Evolutionary conservation across 2,888 invertebrate species (phyloP), one percentile per base, ranked within the genome.

Genomic region (Clistopyga incitator): DNA sequence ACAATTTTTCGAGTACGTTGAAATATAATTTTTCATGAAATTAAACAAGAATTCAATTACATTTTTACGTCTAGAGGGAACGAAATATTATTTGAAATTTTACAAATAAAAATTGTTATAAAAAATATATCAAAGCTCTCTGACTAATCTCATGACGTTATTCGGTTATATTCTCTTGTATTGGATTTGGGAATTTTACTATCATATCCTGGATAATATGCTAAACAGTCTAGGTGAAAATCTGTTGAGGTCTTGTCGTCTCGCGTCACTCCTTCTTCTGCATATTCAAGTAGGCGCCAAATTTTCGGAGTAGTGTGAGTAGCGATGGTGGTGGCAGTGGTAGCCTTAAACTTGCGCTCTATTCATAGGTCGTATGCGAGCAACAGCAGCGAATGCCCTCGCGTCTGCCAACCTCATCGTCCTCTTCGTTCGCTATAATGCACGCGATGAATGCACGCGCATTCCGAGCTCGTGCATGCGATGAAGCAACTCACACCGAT

Each of bases 341-440:
- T 68, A 59, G 87, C 88, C 88, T 90, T 89, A 90, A 90, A 90
- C 89, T 89, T 89, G 88, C 86, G 84, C 84, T 83, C 89, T 89
- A 90, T 90, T 90, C 90, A 90, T 89, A 90, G 88, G 88, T 85
- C 86, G 77, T 85, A 56, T 67, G 71, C 56, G 45, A 38, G 29
- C 42, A 61, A 47, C 74, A 68, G 8, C 64, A 52, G 65, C 71
- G 65, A 79, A 34, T 23, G 56, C 34, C 61, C n/a, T n/a, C 61
- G 56, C 23, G 45, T 75, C 65, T 71, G 64, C 52, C 45, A 25
- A 15, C 38, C 18, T 56, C 64, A 13, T 38, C 38, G 29, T 59
- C 25, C 50, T 18, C 50, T 45, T 42, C 29, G 45, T 54, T 50
- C 78, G 78, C 42, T 20, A 45, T 78, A 82, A 76, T 79, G 56